Percentiles rank a stretch among this genome's conserved stretches.
Conservation (phyloP, 92 coral and sea anemone species). For the Parazoanthus atlanticus region DNA sequence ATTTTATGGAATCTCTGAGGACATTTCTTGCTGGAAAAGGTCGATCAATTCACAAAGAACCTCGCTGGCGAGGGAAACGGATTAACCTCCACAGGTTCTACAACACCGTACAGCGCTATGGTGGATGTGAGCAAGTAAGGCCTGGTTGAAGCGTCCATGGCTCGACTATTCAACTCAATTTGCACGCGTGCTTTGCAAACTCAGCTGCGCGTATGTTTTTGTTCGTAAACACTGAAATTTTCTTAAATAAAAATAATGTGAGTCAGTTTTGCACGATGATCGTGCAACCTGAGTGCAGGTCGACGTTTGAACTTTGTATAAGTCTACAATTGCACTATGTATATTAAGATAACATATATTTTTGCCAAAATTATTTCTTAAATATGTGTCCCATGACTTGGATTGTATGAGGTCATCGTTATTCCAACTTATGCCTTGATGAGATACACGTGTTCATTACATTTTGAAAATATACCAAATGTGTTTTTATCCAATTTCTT, state of each 20-base stretch:
- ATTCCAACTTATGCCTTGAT: background rate
- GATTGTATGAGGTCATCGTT: background rate
- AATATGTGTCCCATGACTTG: background rate
- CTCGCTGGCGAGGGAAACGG: conserved; percentile 83
- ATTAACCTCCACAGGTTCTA: conserved; percentile 65
- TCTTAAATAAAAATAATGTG: too few relatives aligned
- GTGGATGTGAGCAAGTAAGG: conserved; percentile 82
- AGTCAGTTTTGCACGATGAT: background rate
- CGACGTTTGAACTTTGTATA: too few relatives aligned
- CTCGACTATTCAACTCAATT: background rate
- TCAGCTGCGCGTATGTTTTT: too few relatives aligned
- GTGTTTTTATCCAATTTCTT: too few relatives aligned
- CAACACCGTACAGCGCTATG: conserved; percentile 72
- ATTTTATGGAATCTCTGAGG: conserved; percentile 57
- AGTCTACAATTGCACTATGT: too few relatives aligned
- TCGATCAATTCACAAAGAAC: conserved; percentile 56
- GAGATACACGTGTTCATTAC: background rate
- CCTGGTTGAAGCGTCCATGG: background rate
- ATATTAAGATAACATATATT: too few relatives aligned
- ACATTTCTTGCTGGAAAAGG: conserved; percentile 62
- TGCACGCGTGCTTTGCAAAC: too few relatives aligned
- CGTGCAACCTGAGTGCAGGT: too few relatives aligned
- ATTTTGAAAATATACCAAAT: too few relatives aligned
- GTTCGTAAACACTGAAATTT: too few relatives aligned
- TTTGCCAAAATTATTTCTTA: background rate